A percentile compares a stretch with the other conserved stretches of the same genome.
Evolutionary conservation across 2,113 vertebrate species (phyloP).

Genomic region (Choloepus hoffmanni): DNA sequence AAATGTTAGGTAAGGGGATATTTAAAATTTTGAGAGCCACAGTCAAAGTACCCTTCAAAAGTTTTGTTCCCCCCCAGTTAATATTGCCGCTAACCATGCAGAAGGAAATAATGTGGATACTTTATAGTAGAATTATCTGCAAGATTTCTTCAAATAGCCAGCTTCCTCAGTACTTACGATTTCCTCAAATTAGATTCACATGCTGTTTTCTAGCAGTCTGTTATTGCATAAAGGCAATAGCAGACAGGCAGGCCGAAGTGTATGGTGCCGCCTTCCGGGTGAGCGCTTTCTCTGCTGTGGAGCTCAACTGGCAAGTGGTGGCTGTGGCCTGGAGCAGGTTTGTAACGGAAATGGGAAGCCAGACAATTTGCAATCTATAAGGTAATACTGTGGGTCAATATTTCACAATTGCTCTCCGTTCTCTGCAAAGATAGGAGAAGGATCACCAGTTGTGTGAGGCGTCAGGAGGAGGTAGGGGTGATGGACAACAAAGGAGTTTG

Average conservation of each 20-base stretch:
- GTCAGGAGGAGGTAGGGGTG: background rate
- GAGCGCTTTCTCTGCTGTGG: background rate
- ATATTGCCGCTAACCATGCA: background rate
- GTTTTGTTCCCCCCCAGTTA: background rate
- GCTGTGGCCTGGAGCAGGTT: background rate
- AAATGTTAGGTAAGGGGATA: background rate
- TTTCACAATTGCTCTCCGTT: background rate
- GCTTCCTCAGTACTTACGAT: background rate
- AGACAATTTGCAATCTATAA: background rate
- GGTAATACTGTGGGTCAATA: background rate
- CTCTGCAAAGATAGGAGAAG: background rate
- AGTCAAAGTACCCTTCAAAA: background rate
- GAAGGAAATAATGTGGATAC: background rate
- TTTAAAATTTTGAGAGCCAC: background rate
- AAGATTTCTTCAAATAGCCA: conserved; percentile 31
- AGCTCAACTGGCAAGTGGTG: background rate
- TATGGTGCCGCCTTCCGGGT: background rate
- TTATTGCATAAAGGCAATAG: background rate
- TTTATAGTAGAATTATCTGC: background rate
- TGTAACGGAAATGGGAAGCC: background rate
- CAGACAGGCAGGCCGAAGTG: background rate
- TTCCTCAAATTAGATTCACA: background rate
- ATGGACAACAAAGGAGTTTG: background rate
- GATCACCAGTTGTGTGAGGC: background rate
- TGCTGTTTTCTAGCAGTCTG: background rate